Evolutionary conservation across 2,113 vertebrate genomes (phyloP).

Genomic region (Microcebus lehilahytsara): DNA sequence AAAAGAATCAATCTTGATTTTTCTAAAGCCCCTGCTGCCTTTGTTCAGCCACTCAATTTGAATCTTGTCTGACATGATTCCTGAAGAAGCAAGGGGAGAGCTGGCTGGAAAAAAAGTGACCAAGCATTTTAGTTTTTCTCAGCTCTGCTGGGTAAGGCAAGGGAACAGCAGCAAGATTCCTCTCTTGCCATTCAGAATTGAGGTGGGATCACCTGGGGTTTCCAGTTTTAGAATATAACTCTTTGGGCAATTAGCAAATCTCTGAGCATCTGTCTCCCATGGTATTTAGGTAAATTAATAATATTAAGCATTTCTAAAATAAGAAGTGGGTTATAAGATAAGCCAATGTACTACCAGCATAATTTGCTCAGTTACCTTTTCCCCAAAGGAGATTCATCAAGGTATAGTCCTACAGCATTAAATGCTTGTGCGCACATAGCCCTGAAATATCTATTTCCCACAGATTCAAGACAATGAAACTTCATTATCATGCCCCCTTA

Average conservation of each 20-base stretch:
- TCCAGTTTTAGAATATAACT: slow-evolving; percentile 82
- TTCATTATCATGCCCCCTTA: slow-evolving; percentile 56
- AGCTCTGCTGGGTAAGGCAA: neutral
- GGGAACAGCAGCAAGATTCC: slow-evolving; percentile 10
- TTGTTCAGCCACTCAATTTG: slow-evolving; percentile 16
- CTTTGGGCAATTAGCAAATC: slow-evolving; percentile 79
- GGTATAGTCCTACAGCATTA: slow-evolving; percentile 6
- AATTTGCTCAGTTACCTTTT: slow-evolving; percentile 80
- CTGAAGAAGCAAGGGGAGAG: neutral
- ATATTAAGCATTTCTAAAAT: slow-evolving; percentile 86
- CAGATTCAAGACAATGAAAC: slow-evolving; percentile 51
- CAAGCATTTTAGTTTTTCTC: neutral
- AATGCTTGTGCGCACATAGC: neutral
- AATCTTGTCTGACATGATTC: slow-evolving; percentile 11
- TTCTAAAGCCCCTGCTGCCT: slow-evolving; percentile 30
- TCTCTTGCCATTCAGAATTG: slow-evolving; percentile 68
- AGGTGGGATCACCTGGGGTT: slow-evolving; percentile 76
- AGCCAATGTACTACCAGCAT: slow-evolving; percentile 65
- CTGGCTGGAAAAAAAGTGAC: neutral
- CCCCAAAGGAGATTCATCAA: slow-evolving; percentile 70
- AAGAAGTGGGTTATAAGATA: slow-evolving; percentile 83
- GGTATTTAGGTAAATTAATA: slow-evolving; percentile 83
- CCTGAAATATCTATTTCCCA: slow-evolving; percentile 42
- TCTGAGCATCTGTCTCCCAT: slow-evolving; percentile 78
- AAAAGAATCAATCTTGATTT: slow-evolving; percentile 1